phyloP scores from a whole-genome alignment of 1,140 invertebrate genomes.

The Leptinotarsa undecemlineata region DNA sequence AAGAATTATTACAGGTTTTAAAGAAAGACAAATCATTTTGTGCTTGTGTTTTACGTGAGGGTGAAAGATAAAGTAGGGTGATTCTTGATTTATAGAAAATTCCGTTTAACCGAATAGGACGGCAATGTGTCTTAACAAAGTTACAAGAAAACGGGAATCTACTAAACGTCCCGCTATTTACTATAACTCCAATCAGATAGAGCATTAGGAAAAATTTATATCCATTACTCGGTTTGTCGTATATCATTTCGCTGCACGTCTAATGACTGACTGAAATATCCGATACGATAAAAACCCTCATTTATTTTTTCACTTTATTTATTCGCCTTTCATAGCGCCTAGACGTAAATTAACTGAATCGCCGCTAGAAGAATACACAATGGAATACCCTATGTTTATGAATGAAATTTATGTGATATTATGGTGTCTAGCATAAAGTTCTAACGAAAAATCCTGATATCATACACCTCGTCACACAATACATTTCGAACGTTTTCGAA shows the following conservation, averaged over 20 bases:
- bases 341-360: constrained; percentile 4
- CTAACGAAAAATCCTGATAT: neutral
- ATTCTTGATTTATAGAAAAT: constrained; percentile 8
- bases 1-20: constrained; percentile 6
- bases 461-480: neutral
- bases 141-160: constrained; percentile 12
- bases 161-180: constrained; percentile 14
- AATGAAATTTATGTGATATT: constrained; percentile 7
- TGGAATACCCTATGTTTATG: constrained; percentile 2
- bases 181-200: constrained; percentile 4
- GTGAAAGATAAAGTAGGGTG: constrained; percentile 7
- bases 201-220: constrained; percentile 7
- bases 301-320: constrained; percentile 12
- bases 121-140: constrained; percentile 1
- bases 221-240: constrained; percentile 4
- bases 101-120: neutral
- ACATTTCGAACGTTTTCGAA: too few relatives aligned
- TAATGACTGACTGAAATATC: constrained; percentile 16
- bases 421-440: constrained; percentile 1
- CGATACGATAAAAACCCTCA: constrained; percentile 4
- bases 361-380: constrained; percentile 2
- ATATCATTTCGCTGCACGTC: constrained; percentile 11
- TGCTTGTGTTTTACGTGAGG: constrained; percentile 2
- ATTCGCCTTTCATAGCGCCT: neutral
- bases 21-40: constrained; percentile 8